Evolutionary conservation across 2,797 vertebrate species (phyloP).

Genomic region (Spinus olivaceus): DNA sequence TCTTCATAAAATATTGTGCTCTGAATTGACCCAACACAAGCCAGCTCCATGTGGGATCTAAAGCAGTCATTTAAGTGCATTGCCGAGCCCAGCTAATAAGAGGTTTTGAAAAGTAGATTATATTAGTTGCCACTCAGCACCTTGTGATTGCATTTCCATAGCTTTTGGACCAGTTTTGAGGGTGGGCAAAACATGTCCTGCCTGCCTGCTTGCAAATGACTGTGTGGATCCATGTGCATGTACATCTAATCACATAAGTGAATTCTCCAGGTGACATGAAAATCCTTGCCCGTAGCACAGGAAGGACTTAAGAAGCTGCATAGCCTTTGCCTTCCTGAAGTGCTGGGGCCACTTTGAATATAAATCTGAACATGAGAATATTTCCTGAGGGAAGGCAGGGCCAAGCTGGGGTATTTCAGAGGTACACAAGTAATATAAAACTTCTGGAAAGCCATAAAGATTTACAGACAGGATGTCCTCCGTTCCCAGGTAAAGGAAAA

Average conservation of each 20-base stretch:
- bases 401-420: background rate
- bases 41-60: slow-evolving; percentile 8
- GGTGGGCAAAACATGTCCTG: background rate
- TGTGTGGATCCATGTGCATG: background rate
- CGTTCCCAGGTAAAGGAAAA: slow-evolving; percentile 41
- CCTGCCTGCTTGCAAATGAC: background rate
- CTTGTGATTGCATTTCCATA: slow-evolving; percentile 45
- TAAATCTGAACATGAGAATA: slow-evolving; percentile 15
- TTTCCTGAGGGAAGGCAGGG: background rate
- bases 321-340: background rate
- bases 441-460: slow-evolving; percentile 4
- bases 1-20: slow-evolving; percentile 23
- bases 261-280: slow-evolving; percentile 14
- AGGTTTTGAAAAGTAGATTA: background rate
- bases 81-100: slow-evolving; percentile 9
- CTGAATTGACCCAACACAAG: slow-evolving; percentile 27
- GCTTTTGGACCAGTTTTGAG: background rate
- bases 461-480: background rate
- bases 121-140: slow-evolving; percentile 46
- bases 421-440: slow-evolving; percentile 8
- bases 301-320: background rate
- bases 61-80: background rate
- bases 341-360: background rate
- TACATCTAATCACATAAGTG: background rate
- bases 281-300: background rate